A percentile compares a stretch with the other conserved stretches of the same genome.
These are phyloP conservation scores for Chrysemys picta DNA, from an alignment of 2,113 vertebrate genomes.

Conservation along the genomic window DNA sequence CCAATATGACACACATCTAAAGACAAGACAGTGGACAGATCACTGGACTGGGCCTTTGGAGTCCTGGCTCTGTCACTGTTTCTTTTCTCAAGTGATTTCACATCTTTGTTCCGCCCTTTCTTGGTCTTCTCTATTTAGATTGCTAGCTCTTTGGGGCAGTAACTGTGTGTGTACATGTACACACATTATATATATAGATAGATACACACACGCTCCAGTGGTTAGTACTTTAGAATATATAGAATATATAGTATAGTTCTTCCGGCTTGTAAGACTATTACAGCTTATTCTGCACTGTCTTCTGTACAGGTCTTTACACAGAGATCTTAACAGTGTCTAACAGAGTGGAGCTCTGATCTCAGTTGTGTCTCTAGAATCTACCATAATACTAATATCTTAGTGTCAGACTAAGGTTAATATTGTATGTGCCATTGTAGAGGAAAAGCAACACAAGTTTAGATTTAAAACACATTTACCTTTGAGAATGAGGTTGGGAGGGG, in stretches of 20 bases:
- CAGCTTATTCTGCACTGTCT: neutral
- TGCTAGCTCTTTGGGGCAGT: too few species aligned
- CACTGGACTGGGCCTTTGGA: neutral
- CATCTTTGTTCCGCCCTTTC: neutral
- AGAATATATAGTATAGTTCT: too few species aligned
- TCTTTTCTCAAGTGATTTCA: neutral
- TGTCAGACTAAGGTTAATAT: neutral
- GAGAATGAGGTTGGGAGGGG: neutral
- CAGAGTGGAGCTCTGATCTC: neutral
- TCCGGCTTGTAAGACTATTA: too few species aligned
- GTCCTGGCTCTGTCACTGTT: neutral
- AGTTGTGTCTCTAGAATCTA: neutral
- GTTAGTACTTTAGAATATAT: too few species aligned
- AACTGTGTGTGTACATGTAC: too few species aligned
- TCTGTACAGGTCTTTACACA: neutral
- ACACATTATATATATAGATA: too few species aligned
- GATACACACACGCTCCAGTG: too few species aligned
- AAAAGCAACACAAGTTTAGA: neutral
- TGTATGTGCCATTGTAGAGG: neutral
- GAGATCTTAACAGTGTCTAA: neutral
- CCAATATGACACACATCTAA: neutral
- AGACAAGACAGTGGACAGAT: neutral
- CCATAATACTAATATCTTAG: neutral
- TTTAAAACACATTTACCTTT: neutral
- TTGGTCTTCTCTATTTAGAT: neutral